Base-by-base conservation (phyloP, 1,140 invertebrate genomes). In the Drosophila novamexicana region DNA sequence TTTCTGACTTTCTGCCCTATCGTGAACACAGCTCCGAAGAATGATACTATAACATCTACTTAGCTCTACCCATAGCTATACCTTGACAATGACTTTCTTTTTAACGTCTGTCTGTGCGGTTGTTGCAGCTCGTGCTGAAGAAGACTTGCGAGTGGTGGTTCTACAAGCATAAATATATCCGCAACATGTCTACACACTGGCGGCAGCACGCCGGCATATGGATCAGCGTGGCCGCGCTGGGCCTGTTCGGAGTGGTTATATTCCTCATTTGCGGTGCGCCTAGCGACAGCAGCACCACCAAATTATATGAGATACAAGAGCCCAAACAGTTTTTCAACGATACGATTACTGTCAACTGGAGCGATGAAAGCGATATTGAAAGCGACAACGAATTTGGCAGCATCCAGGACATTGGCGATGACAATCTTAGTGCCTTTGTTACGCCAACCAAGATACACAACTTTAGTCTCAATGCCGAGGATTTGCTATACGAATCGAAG, bases 401-500 rank as follows among this genome's bases (percentile, higher is more conserved):
- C 12, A 44, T 71, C 12, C 52, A 88, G 39, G 75, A 91, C 32
- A 72, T 81, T 44, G 75, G 71, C 40, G 79, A 79, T 32, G 86
- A 91, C 32, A 84, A 86, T 22, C 67, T 81, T 10, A 81, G 73
- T 42, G 75, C 71, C 58, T 79, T 73, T 68, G 85, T 91, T 0
- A 89, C 64, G 16, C 91, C 85, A 50, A 81, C 59, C 14, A 92
- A 92, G 57, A 69, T 91, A 39, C 71, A 91, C 72, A 89, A 92
- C 54, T 70, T 77, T 40, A 90, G 75, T 52, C 82, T 92, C 10
- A 92, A 91, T 70, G 75, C 75, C 7, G 91, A 85, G 37, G 92
- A 92, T 62, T 70, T 92, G 53, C 69, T 92, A 7, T 92, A 92
- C 71, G 92, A 92, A 66, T 92, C 92, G 12, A 92, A 91, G 61